These are phyloP conservation scores for Bufotes viridis DNA, from an alignment of 2,797 vertebrate genomes.

Conservation along the genomic window DNA sequence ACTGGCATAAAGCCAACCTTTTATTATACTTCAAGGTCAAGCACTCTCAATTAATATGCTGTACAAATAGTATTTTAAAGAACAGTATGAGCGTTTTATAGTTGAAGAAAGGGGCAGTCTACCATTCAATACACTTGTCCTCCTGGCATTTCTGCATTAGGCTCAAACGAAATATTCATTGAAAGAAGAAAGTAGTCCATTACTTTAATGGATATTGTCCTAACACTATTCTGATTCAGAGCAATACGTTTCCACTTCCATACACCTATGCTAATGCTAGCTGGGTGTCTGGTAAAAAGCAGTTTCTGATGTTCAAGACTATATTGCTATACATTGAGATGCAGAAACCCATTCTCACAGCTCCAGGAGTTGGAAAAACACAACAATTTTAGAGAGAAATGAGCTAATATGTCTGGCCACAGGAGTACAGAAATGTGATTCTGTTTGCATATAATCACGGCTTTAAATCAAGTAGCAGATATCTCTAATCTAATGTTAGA, in stretches of 20 bases:
- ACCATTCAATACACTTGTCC: constrained; percentile 3
- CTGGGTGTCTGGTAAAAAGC: constrained; percentile 21
- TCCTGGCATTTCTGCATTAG: background rate
- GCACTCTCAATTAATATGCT: background rate
- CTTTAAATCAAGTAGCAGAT: constrained; percentile 57
- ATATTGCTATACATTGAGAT: constrained; percentile 42
- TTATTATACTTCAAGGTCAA: background rate
- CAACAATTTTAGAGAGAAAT: constrained; percentile 51
- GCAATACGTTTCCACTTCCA: constrained; percentile 11
- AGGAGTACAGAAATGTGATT: constrained; percentile 51
- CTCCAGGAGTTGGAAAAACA: constrained; percentile 42
- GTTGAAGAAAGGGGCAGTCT: background rate
- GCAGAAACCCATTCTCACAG: constrained; percentile 31
- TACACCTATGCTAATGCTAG: constrained; percentile 18
- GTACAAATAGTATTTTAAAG: background rate
- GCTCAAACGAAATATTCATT: constrained; percentile 4
- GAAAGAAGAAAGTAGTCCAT: constrained; percentile 18
- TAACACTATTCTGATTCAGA: constrained; percentile 4
- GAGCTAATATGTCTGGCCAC: constrained; percentile 54
- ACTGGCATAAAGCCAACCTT: background rate
- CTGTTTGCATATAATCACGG: constrained; percentile 57
- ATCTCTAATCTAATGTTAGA: constrained; percentile 45
- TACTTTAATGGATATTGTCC: constrained; percentile 35
- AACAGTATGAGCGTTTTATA: background rate
- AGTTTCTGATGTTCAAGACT: constrained; percentile 20